These are phyloP conservation scores for Dolomedes plantarius DNA, from an alignment of 2,888 invertebrate species.

Conservation along the genomic window DNA sequence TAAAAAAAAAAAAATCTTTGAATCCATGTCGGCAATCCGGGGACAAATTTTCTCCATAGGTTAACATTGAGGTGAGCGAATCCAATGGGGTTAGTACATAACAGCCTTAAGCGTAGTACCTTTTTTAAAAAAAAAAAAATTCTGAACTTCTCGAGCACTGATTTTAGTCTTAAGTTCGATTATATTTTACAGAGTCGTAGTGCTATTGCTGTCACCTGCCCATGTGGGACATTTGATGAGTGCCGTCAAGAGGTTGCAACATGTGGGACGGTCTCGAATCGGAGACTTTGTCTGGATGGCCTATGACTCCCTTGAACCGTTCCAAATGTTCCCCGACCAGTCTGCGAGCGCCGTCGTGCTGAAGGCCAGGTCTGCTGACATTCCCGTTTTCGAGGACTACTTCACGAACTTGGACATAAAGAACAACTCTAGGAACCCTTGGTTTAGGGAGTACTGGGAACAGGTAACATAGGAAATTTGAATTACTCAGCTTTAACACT, in stretches of 20 bases:
- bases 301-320: conserved; percentile 51
- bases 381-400: conserved; percentile 74
- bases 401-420: conserved; percentile 73
- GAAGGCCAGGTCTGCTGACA: conserved; percentile 64
- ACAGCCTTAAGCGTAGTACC: too few species aligned
- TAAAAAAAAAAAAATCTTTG: too few species aligned
- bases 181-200: conserved; percentile 39
- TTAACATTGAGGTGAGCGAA: too few species aligned
- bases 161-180: too few species aligned
- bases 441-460: conserved; percentile 78
- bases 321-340: conserved; percentile 69
- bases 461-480: conserved; percentile 70
- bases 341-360: conserved; percentile 45
- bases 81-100: too few species aligned
- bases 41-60: too few species aligned
- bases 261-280: conserved; percentile 36
- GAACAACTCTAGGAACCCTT: conserved; percentile 76
- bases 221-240: conserved; percentile 44
- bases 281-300: conserved; percentile 66
- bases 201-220: conserved; percentile 56
- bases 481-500: too few species aligned
- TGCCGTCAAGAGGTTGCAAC: conserved; percentile 60
- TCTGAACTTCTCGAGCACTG: too few species aligned
- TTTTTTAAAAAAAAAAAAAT: too few species aligned
- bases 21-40: too few species aligned